phyloP scores from a whole-genome alignment of 2,797 vertebrate species.

The Hephaestus fuliginosus region DNA sequence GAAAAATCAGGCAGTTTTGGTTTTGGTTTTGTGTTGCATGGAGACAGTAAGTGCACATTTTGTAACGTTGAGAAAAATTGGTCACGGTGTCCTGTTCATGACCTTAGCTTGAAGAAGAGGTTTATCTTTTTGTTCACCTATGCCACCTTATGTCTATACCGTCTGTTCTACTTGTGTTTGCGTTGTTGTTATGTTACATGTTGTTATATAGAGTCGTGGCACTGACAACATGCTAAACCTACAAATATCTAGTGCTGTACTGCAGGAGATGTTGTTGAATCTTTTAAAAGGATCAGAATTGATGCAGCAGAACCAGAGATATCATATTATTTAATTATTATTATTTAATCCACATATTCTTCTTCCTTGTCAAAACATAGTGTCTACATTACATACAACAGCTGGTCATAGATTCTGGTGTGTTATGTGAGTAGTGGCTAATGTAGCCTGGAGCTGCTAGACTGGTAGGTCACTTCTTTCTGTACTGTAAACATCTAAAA shows the following conservation, averaged over 20 bases:
- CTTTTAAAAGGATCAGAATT: too few relatives aligned
- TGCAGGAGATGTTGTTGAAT: too few relatives aligned
- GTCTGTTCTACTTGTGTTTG: not conserved
- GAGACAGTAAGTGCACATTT: not conserved
- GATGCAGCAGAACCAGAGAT: too few relatives aligned
- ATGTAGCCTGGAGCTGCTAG: too few relatives aligned
- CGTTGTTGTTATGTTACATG: too few relatives aligned
- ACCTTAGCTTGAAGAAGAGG: not conserved
- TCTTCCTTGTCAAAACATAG: too few relatives aligned
- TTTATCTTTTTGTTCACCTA: not conserved
- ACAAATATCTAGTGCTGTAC: not conserved
- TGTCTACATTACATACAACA: too few relatives aligned
- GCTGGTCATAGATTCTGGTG: too few relatives aligned
- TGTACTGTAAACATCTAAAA: not conserved
- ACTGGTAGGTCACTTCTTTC: too few relatives aligned
- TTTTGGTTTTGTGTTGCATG: not conserved
- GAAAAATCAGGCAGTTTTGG: not conserved
- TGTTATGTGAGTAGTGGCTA: too few relatives aligned
- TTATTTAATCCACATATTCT: too few relatives aligned
- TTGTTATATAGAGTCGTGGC: not conserved
- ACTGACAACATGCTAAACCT: not conserved
- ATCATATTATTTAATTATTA: too few relatives aligned
- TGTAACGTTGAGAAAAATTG: not conserved
- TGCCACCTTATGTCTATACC: not conserved
- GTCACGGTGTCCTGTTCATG: not conserved